Evolutionary conservation across 2,888 invertebrate genomes (phyloP), one percentile per base, ranked within the genome.

Genomic region (Cybosia mesomella): DNA sequence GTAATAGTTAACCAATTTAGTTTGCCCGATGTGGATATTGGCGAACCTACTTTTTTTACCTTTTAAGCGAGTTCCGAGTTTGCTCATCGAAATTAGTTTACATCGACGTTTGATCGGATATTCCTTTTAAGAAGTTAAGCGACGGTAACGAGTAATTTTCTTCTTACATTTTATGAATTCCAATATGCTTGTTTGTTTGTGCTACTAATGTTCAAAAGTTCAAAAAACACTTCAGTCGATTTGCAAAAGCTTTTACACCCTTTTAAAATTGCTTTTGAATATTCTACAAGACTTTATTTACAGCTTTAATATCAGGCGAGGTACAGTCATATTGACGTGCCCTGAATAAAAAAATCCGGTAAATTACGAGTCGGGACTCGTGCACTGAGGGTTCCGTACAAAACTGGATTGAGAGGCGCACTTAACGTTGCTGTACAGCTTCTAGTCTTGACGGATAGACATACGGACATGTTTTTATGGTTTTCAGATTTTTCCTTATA

Each of bases 41-140:
- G 87, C 75, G 69, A 77, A 75, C 67, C 79, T 79, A 82, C 73
- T 87, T 92, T 91, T n/a, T 62, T 90, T 89, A 79, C 83, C 85
- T 88, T 91, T 92, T 87, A 87, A 89, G 79, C 81, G 88, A 90
- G 90, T 89, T 91, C 87, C 84, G 87, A 93, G 93, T 94, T 94
- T 92, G 90, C 93, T 90, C 89, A 81, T 74, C 85, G 92, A 87
- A 94, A 94, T 95, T 94, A 93, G 95, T 95, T 94, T 94, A 91
- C 93, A 86, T 85, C 88, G 83, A 87, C 91, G 92, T 94, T 94
- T 93, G 92, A 94, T 94, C 91, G 90, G 91, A 90, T 92, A 94
- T 92, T 92, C 92, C 91, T 90, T 90, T 93, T 91, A 93, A 91
- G 90, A 91, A 89, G 90, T 92, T 90, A 89, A 90, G 84, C 85